Evolutionary conservation across 2,888 invertebrate species (phyloP).

Genomic region (Drosophila mimetica): DNA sequence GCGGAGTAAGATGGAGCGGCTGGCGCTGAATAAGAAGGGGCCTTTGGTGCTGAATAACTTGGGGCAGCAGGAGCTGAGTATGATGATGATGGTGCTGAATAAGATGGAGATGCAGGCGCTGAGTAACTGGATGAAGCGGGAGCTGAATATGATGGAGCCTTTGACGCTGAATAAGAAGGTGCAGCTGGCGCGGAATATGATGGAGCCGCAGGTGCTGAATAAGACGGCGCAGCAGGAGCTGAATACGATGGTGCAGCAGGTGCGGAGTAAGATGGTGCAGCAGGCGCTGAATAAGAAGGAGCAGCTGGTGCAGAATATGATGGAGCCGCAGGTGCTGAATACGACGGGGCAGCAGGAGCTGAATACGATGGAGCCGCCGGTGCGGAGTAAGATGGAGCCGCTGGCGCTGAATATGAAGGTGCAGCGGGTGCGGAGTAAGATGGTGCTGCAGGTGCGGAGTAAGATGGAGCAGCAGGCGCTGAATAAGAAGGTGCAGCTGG

Average conservation of each 20-base stretch:
- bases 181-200: conserved; percentile 4
- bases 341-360: not conserved
- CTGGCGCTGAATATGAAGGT: conserved; percentile 29
- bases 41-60: not conserved
- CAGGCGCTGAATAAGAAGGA: conserved; percentile 2
- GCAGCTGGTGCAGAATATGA: conserved; percentile 11
- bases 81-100: not conserved
- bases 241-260: conserved; percentile 8
- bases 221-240: not conserved
- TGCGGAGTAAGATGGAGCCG: conserved; percentile 11
- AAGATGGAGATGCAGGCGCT: conserved; percentile 13
- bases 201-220: conserved; percentile 35
- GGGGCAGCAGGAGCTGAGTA: conserved; percentile 23
- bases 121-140: conserved; percentile 22
- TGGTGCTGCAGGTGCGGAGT: conserved; percentile 16
- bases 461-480: conserved; percentile 8
- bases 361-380: conserved; percentile 28
- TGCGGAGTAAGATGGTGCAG: conserved; percentile 6
- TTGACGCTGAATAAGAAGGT: conserved; percentile 23
- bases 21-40: conserved; percentile 10
- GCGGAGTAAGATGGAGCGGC: not conserved
- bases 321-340: conserved; percentile 32
- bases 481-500: conserved; percentile 23
- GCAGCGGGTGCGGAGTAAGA: conserved; percentile 6
- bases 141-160: conserved; percentile 24